A percentile compares a stretch with the other conserved stretches of the same genome.
These are phyloP conservation scores for Petrocephalus zakoni DNA, from an alignment of 2,113 vertebrate genomes.

Conservation along the genomic window DNA sequence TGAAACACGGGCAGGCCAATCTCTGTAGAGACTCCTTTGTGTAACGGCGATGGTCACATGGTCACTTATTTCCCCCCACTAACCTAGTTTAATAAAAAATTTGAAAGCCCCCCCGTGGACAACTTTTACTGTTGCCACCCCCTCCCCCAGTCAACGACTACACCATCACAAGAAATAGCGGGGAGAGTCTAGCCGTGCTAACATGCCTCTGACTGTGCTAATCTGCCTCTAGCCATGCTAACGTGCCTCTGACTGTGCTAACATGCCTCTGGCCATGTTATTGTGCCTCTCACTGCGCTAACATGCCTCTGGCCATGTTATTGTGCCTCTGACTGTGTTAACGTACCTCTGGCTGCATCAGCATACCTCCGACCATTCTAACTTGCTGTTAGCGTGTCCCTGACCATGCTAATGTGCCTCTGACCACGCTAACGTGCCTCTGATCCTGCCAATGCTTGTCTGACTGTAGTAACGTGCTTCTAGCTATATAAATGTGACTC, in stretches of 20 bases:
- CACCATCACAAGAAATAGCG: neutral
- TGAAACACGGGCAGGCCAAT: constrained; percentile 53
- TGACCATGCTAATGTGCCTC: too few species aligned
- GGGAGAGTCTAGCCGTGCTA: neutral
- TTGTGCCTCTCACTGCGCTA: neutral
- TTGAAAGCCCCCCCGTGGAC: neutral
- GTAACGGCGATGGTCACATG: constrained; percentile 61
- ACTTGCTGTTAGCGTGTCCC: too few species aligned
- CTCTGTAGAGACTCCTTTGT: constrained; percentile 59
- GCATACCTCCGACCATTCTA: too few species aligned
- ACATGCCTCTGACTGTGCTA: neutral
- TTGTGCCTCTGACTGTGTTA: too few species aligned
- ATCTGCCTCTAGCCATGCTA: neutral
- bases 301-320: neutral
- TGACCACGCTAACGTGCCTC: neutral
- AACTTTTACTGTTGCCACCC: too few species aligned
- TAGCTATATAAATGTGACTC: too few species aligned
- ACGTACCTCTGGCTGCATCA: too few species aligned
- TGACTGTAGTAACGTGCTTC: neutral
- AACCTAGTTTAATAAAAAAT: neutral
- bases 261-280: too few species aligned
- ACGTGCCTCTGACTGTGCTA: neutral
- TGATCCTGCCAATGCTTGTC: neutral
- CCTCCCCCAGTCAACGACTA: neutral
- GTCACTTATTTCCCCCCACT: constrained; percentile 42